Conservation (phyloP, 2,113 vertebrate genomes). For the Tachycineta bicolor region DNA sequence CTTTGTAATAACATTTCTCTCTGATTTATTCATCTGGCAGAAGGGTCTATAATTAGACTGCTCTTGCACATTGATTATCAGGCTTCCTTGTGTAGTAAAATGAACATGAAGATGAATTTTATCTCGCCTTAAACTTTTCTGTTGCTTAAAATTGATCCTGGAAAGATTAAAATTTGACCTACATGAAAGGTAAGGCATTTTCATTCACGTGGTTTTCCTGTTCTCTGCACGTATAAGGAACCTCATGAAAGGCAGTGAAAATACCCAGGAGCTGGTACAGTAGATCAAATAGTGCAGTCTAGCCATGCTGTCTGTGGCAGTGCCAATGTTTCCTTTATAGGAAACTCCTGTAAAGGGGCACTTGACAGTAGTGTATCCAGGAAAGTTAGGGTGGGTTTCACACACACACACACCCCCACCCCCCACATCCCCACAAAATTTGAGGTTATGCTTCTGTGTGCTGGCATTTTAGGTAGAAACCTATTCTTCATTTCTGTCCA, state of each 20-base stretch:
- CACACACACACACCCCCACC: fast-evolving
- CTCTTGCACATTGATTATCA: not conserved
- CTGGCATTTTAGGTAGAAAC: not conserved
- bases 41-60: conserved; percentile 28
- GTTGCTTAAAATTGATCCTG: conserved; percentile 7
- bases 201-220: not conserved
- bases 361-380: not conserved
- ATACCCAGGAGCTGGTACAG: not conserved
- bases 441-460: not conserved
- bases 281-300: not conserved
- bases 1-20: not conserved
- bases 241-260: not conserved
- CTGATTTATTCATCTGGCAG: conserved; percentile 35
- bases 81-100: not conserved
- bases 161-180: conserved; percentile 34
- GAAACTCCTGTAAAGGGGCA: not conserved
- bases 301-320: not conserved
- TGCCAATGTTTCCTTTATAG: not conserved
- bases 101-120: conserved; percentile 32
- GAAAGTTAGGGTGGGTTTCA: not conserved
- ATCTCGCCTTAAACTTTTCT: conserved; percentile 8
- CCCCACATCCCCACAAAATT: not conserved
- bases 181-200: not conserved
- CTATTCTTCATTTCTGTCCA: not conserved
- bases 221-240: not conserved